phyloP scores from a whole-genome alignment of 2,888 invertebrate genomes.

The Heteropelma amictum region DNA sequence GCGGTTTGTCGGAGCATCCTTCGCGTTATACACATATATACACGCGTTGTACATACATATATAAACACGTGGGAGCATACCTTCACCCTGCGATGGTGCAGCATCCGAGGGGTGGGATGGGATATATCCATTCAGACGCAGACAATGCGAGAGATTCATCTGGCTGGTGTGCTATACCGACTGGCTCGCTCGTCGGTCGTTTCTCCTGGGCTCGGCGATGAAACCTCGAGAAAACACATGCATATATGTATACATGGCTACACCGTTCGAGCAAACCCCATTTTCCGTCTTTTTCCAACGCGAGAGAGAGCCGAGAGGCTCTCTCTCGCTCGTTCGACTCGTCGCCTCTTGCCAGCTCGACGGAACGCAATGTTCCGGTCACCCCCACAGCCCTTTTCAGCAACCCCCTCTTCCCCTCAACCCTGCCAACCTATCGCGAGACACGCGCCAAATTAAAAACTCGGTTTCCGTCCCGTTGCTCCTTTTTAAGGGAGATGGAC shows the following conservation, averaged over 20 bases:
- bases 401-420: constrained; percentile 52
- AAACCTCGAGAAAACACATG: constrained; percentile 30
- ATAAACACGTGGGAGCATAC: no score
- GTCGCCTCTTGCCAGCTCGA: constrained; percentile 46
- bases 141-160: constrained; percentile 72
- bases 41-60: not conserved
- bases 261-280: constrained; percentile 23
- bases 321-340: constrained; percentile 9
- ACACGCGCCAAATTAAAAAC: constrained; percentile 77
- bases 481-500: constrained; percentile 65
- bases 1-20: constrained; percentile 36
- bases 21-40: constrained; percentile 23
- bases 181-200: constrained; percentile 51
- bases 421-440: constrained; percentile 66
- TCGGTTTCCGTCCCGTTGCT: constrained; percentile 71
- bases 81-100: constrained; percentile 32
- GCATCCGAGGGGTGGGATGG: constrained; percentile 65
- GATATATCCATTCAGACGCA: constrained; percentile 57
- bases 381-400: constrained; percentile 40
- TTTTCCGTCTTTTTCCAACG: constrained; percentile 6
- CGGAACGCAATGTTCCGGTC: constrained; percentile 43
- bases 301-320: no score
- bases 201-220: constrained; percentile 48
- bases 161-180: constrained; percentile 67
- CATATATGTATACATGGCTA: not conserved